Evolutionary conservation across 2,888 invertebrate species (phyloP), one percentile per base, ranked within the genome.

Genomic region (Antitype chi): DNA sequence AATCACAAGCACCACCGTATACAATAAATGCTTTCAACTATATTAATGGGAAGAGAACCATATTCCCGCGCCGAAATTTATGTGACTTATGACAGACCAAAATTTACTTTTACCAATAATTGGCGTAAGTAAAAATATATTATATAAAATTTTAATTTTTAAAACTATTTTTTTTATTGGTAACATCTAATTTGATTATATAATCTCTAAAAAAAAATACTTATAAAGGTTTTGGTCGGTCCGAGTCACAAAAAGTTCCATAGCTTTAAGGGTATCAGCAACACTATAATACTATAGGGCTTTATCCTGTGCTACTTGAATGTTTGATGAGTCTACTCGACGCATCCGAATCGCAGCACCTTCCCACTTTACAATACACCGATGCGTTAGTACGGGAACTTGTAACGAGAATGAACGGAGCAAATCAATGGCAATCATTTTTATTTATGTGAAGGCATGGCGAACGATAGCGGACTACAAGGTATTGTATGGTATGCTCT

Each of bases 21-120:
- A 93, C 91, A 94, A 91, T 92, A 93, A 94, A 94, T 94, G 93
- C 93, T 91, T 90, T 90, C 77, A 84, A 89, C 82, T 87, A 89
- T 89, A 89, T 89, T 87, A 90, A 89, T 89, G 89, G 90, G 89
- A 90, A 88, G 86, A 88, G 55, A 89, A 91, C 92, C 91, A 87
- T 77, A 87, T 88, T 90, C 90, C 93, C 90, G 82, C 84, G 84
- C 78, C 82, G 87, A 84, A 73, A 83, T 85, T 84, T 83, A 85
- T 87, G 86, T 84, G 84, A 89, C 74, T 72, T 23, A 5, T 28
- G 15, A 49, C 55, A 28, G 60, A 82, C 47, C 49, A 57, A 82
- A 75, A 55, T 2, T 64, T 49, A 70, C 60, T 28, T 28, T 52
- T 17, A 68, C 64, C 67, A 64, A 80, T 28, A 38, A 52, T 43